Conservation (phyloP, 1,140 invertebrate species). For the Oreohelix idahoensis region DNA sequence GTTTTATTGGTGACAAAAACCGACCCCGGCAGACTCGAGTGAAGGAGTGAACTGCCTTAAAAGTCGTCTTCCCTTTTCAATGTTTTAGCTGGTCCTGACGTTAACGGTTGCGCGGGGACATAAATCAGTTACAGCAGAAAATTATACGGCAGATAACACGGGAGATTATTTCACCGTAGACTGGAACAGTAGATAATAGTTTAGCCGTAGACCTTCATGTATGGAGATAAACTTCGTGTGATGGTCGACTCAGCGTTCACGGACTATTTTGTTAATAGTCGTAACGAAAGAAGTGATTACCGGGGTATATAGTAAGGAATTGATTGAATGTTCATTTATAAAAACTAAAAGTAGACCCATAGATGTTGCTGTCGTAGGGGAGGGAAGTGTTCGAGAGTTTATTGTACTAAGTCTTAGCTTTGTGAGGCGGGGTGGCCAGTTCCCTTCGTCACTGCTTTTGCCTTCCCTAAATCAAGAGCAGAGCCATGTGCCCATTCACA, state of each 20-base stretch:
- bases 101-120: not conserved
- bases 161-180: not conserved
- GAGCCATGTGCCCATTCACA: too few species aligned
- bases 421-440: too few species aligned
- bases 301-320: too few species aligned
- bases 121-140: conserved; percentile 1
- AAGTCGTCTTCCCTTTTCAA: not conserved
- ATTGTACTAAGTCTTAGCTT: too few species aligned
- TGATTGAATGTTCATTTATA: too few species aligned
- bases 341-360: too few species aligned
- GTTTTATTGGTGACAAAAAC: not conserved
- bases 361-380: too few species aligned
- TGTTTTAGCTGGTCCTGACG: not conserved
- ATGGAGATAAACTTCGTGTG: not conserved
- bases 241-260: not conserved
- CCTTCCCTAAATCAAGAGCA: too few species aligned
- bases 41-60: not conserved
- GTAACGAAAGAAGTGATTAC: too few species aligned
- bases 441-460: too few species aligned
- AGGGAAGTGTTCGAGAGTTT: too few species aligned
- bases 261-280: too few species aligned
- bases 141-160: not conserved
- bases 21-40: not conserved
- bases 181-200: not conserved
- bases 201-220: not conserved